Percentiles rank a stretch among this genome's conserved stretches.
phyloP scores from a whole-genome alignment of 2,113 vertebrate species.

The Peromyscus leucopus region DNA sequence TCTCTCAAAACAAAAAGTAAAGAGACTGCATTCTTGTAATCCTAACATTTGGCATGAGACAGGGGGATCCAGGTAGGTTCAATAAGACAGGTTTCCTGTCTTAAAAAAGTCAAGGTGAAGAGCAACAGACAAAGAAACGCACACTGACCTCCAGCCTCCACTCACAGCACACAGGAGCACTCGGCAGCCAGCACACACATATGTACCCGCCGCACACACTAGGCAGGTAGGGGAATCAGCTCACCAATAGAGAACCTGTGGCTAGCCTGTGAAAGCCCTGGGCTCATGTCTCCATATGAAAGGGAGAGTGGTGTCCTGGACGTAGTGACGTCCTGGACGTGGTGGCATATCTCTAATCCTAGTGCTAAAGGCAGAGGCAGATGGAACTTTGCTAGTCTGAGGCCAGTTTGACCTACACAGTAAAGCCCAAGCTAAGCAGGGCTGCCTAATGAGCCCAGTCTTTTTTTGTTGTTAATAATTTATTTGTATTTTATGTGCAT shows the following conservation, averaged over 20 bases:
- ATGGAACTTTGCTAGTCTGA: too few relatives aligned
- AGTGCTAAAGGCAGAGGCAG: not conserved
- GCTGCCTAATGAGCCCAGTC: not conserved
- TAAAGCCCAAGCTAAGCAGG: not conserved
- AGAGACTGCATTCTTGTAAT: not conserved
- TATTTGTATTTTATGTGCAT: not conserved
- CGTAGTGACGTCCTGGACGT: not conserved
- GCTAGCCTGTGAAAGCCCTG: not conserved
- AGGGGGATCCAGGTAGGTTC: not conserved
- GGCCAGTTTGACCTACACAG: not conserved
- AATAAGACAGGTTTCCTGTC: not conserved
- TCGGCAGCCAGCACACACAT: not conserved
- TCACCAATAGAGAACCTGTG: not conserved
- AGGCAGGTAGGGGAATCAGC: not conserved
- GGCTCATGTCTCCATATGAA: not conserved
- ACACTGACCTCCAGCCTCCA: not conserved
- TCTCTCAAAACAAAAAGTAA: not conserved
- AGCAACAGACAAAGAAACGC: not conserved
- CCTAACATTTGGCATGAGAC: not conserved
- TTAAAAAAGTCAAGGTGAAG: not conserved
- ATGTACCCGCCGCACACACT: not conserved
- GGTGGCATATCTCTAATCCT: not conserved
- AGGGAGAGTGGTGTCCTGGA: not conserved
- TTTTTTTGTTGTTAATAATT: not conserved
- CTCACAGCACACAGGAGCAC: too few relatives aligned